A percentile compares a stretch with the other conserved stretches of the same genome.
These are phyloP conservation scores for Troides helena DNA, from an alignment of 2,888 invertebrate genomes.

Conservation along the genomic window DNA sequence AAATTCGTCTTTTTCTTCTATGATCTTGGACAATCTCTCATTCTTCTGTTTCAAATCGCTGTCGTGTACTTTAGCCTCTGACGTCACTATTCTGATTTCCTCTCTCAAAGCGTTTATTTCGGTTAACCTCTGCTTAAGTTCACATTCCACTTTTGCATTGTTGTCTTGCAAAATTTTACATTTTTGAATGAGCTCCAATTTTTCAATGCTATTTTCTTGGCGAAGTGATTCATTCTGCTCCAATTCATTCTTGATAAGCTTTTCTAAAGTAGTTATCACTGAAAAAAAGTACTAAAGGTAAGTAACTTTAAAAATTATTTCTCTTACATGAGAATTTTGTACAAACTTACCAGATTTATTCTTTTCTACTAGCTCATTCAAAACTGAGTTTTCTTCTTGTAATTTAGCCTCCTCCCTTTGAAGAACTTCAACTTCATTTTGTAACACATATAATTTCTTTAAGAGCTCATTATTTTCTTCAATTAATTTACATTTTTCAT, in stretches of 20 bases:
- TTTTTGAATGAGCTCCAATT: constrained; percentile 46
- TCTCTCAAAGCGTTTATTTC: constrained; percentile 41
- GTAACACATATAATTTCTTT: constrained; percentile 37
- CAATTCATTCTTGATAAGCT: constrained; percentile 44
- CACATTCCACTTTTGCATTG: constrained; percentile 51
- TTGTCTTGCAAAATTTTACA: constrained; percentile 53
- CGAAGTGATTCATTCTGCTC: constrained; percentile 43
- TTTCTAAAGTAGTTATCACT: constrained; percentile 52
- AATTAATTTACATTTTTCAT: constrained; percentile 19
- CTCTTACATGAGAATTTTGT: neutral
- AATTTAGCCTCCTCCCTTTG: constrained; percentile 31
- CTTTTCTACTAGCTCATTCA: constrained; percentile 40
- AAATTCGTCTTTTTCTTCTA: constrained; percentile 46
- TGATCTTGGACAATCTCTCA: constrained; percentile 36
- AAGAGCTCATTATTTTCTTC: constrained; percentile 29
- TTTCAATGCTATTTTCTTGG: constrained; percentile 45
- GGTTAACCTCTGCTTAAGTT: constrained; percentile 48
- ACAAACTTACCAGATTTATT: constrained; percentile 47
- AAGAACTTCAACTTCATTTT: constrained; percentile 47
- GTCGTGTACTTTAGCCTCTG: constrained; percentile 19
- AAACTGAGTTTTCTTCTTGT: constrained; percentile 37
- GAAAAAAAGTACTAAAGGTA: constrained; percentile 37
- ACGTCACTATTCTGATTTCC: constrained; percentile 30
- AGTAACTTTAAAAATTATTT: neutral
- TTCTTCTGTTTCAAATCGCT: constrained; percentile 27